Percentiles rank a stretch among this genome's conserved stretches.
phyloP scores from a whole-genome alignment of 92 coral and sea anemone genomes.

The Palythoa heliodiscus region DNA sequence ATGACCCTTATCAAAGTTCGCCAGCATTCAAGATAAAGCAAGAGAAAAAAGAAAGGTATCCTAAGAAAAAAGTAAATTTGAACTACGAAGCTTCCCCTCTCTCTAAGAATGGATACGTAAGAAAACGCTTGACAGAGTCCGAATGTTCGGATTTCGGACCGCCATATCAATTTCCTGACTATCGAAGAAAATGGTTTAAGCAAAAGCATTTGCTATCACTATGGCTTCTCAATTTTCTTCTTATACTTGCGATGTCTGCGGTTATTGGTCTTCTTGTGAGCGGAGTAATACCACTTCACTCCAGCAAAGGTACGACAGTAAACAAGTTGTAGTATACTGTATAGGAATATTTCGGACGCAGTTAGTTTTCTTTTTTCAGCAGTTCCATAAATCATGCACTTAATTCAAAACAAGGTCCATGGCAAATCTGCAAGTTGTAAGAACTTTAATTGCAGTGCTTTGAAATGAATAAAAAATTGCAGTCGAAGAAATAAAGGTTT shows the following conservation, averaged over 20 bases:
- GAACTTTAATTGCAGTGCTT: no score
- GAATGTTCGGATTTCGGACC: slow-evolving; percentile 25
- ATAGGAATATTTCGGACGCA: no score
- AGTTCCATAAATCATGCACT: no score
- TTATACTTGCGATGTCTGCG: not conserved
- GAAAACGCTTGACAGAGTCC: slow-evolving; percentile 24
- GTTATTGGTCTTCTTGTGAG: not conserved
- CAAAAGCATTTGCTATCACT: not conserved
- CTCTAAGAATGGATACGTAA: not conserved
- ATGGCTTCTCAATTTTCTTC: not conserved
- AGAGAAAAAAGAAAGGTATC: slow-evolving; percentile 12
- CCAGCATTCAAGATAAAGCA: slow-evolving; percentile 10
- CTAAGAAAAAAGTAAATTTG: slow-evolving; percentile 6
- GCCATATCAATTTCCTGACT: not conserved
- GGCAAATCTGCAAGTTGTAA: no score
- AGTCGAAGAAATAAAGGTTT: no score
- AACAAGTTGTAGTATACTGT: no score
- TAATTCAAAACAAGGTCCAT: no score
- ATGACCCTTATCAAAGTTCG: not conserved
- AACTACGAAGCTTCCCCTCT: not conserved
- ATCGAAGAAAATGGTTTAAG: not conserved
- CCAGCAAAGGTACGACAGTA: not conserved
- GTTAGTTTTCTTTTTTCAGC: no score
- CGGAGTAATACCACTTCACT: slow-evolving; percentile 1
- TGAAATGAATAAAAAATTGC: no score